phyloP scores from a whole-genome alignment of 2,797 vertebrate genomes.

The Silurus lanzhouensis region DNA sequence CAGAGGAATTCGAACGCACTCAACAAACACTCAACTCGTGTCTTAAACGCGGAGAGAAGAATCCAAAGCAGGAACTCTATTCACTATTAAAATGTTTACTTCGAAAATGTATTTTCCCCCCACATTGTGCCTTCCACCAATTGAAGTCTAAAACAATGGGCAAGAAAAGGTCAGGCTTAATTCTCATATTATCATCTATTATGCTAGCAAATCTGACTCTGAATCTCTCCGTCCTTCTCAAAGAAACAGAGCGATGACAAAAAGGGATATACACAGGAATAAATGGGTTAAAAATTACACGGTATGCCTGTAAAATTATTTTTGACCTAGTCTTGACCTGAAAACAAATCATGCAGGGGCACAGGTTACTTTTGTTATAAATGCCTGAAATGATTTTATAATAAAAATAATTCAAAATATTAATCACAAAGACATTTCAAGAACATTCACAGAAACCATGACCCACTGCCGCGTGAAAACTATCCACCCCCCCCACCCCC shows the following conservation, averaged over 20 bases:
- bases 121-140: constrained; percentile 47
- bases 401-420: not conserved
- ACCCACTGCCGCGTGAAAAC: not conserved
- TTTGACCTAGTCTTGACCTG: not conserved
- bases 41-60: constrained; percentile 17
- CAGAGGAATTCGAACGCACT: not conserved
- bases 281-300: not conserved
- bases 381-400: not conserved
- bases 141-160: constrained; percentile 52
- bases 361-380: not conserved
- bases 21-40: not conserved
- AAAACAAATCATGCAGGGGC: not conserved
- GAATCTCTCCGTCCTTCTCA: not conserved
- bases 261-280: not conserved
- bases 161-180: constrained; percentile 25
- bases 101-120: constrained; percentile 22
- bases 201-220: constrained; percentile 18
- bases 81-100: constrained; percentile 38
- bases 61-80: constrained; percentile 35
- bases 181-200: constrained; percentile 33
- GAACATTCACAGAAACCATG: not conserved
- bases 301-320: not conserved
- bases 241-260: not conserved
- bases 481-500: too few species aligned
- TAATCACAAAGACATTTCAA: not conserved